phyloP scores from a whole-genome alignment of 2,888 invertebrate genomes.

The Dasypolia templi region DNA sequence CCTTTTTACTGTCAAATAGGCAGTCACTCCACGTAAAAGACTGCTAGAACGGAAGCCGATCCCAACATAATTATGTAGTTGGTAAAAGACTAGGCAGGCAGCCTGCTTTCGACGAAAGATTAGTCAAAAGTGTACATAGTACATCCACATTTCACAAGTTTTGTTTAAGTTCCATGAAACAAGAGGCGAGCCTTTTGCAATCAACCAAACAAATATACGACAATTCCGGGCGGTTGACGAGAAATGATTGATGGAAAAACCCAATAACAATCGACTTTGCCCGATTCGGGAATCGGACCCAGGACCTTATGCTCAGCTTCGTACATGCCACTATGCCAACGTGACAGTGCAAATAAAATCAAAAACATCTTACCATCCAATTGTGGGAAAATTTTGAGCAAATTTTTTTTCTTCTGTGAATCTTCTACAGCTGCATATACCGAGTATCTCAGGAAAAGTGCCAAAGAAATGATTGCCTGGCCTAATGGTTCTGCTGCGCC shows the following conservation, averaged over 20 bases:
- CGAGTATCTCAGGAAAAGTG: slow-evolving; percentile 67
- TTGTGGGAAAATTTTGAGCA: slow-evolving; percentile 73
- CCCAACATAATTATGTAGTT: neutral
- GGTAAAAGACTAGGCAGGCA: neutral
- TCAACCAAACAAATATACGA: neutral
- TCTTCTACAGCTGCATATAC: slow-evolving; percentile 74
- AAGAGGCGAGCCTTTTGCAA: too few relatives aligned
- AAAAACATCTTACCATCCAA: slow-evolving; percentile 70
- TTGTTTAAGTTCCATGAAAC: too few relatives aligned
- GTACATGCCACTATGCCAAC: neutral
- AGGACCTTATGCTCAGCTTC: neutral
- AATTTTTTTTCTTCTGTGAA: slow-evolving; percentile 68
- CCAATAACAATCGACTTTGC: neutral
- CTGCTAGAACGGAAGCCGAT: neutral
- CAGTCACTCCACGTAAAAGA: neutral
- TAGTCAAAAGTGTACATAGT: neutral
- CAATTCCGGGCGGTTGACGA: neutral
- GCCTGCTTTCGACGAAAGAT: neutral
- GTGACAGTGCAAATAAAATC: neutral
- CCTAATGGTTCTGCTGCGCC: slow-evolving; percentile 76
- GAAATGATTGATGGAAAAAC: neutral
- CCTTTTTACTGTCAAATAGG: neutral
- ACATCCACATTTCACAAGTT: too few relatives aligned
- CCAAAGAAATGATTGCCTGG: slow-evolving; percentile 77
- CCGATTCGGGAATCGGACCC: too few relatives aligned